Base-by-base conservation (phyloP, 2,888 invertebrate species). In the Agonopterix heracliana region DNA sequence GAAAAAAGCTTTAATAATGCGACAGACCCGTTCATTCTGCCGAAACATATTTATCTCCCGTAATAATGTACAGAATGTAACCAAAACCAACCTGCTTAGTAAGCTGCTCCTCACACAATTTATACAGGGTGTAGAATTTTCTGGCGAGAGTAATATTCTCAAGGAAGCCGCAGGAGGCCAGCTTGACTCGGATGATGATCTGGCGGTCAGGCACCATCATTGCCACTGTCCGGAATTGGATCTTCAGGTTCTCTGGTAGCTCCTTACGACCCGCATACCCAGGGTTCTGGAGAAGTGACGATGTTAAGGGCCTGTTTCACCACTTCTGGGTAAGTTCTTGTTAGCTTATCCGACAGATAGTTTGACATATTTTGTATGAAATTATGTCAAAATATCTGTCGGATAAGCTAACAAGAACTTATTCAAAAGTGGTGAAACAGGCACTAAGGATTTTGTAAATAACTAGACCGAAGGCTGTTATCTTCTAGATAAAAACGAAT, bases 151-250 rank as follows among this genome's bases (percentile, higher is more conserved):
- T 96, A 40, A 98, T 96, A 74, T 98, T 98, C 78, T 98, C 97
- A 41, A 98, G 85, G 78, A 98, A 98, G 26, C 98, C 98, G 74
- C 98, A 98, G 58, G 96, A 96, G 12, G 98, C 98, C 46, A 98
- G 84, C 83, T 98, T 98, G 0, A 98, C 98, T 55, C 98, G 90
- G 60, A 98, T 98, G 67, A 98, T 98, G 68, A 98, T 98, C 83
- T 98, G 98, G 52, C 98, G 89, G 78, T 98, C 98, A 0, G 98
- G 98, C 11, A 98, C 98, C 98, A 98, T 98, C 98, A 98, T 98
- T 41, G 98, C 97, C 0, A 98, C 98, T 0, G 98, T 98, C 48
- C 98, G 93, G 81, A 98, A 98, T 81, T 98, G 98, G 64, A 98
- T 97, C 89, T 98, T 98, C 59, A 98, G 89, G 84, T 98, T 98